Percentiles rank a stretch among this genome's conserved stretches.
phyloP scores from a whole-genome alignment of 2,797 vertebrate species.

The Orestias chungarensis region DNA sequence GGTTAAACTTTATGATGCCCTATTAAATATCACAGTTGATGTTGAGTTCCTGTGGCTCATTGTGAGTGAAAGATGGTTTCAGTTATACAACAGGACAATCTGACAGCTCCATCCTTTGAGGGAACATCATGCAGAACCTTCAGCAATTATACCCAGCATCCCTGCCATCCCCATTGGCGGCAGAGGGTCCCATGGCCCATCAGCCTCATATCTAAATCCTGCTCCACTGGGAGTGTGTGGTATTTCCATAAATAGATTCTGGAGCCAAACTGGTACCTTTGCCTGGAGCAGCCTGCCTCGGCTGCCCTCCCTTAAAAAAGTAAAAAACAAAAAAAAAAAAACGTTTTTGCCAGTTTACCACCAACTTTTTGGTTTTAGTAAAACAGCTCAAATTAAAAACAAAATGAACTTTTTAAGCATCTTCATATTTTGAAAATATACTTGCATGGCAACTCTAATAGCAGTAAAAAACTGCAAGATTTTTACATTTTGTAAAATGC shows the following conservation, averaged over 20 bases:
- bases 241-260: conserved; percentile 70
- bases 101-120: conserved; percentile 46
- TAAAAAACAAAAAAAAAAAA: conserved; percentile 3
- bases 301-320: neutral
- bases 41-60: conserved; percentile 39
- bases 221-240: conserved; percentile 45
- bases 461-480: neutral
- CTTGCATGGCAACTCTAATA: neutral
- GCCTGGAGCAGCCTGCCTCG: conserved; percentile 48
- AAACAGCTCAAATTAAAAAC: neutral
- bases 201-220: conserved; percentile 37
- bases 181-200: conserved; percentile 24
- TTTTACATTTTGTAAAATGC: neutral
- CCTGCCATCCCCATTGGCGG: conserved; percentile 13
- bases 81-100: conserved; percentile 41
- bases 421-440: neutral
- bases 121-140: conserved; percentile 36
- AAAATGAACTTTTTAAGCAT: neutral
- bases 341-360: neutral
- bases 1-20: neutral
- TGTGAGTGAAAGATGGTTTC: conserved; percentile 48
- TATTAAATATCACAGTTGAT: conserved; percentile 1
- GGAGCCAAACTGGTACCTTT: conserved; percentile 44
- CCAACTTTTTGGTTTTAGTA: neutral
- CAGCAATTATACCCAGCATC: conserved; percentile 45